Conservation (phyloP, 2,113 vertebrate genomes). For the Chionodraco myersi region DNA sequence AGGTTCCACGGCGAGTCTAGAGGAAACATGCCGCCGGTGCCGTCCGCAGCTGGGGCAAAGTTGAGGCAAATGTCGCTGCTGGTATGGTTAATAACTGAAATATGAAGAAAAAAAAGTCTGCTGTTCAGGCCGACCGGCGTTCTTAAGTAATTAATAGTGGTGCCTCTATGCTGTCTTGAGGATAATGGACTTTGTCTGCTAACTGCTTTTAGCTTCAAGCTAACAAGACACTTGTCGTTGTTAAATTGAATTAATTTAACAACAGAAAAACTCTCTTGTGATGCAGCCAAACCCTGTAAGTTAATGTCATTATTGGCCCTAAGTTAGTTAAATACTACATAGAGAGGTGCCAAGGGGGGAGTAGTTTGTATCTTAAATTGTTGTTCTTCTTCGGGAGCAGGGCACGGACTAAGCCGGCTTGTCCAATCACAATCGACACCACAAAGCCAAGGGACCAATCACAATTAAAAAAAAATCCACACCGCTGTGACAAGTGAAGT, state of each 20-base stretch:
- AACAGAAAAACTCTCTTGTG: fast-evolving
- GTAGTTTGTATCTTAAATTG: conserved; percentile 43
- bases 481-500: conserved; percentile 13
- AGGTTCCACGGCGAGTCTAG: conserved; percentile 93
- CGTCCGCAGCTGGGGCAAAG: not conserved
- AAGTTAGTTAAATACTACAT: not conserved
- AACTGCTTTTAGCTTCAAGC: not conserved
- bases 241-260: not conserved
- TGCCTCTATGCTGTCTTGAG: not conserved
- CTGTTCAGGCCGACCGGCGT: not conserved
- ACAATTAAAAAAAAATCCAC: fast-evolving
- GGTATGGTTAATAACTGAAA: not conserved
- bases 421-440: conserved; percentile 48
- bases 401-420: not conserved
- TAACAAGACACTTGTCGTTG: not conserved
- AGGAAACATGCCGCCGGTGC: conserved; percentile 88
- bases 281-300: not conserved
- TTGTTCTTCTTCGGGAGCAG: not conserved
- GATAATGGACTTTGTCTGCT: not conserved
- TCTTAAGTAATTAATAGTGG: not conserved
- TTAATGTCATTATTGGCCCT: not conserved
- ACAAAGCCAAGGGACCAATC: conserved; percentile 31
- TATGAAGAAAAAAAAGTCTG: not conserved
- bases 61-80: conserved; percentile 3
- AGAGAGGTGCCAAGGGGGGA: conserved; percentile 7